Percentiles rank a stretch among this genome's conserved stretches.
phyloP scores from a whole-genome alignment of 2,888 invertebrate genomes.

The Autographa gamma region DNA sequence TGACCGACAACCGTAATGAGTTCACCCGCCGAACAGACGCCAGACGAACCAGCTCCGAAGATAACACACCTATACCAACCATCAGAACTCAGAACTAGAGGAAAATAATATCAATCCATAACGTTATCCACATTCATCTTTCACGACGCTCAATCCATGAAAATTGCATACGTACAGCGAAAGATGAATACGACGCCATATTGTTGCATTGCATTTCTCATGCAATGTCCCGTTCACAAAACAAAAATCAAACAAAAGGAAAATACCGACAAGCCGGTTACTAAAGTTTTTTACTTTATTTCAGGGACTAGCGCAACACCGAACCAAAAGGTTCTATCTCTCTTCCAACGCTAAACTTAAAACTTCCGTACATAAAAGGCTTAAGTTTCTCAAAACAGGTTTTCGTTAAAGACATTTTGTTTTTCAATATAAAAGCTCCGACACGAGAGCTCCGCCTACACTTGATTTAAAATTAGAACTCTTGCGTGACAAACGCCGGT shows the following conservation, averaged over 20 bases:
- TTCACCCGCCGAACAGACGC: slow-evolving; percentile 75
- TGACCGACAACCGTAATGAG: slow-evolving; percentile 88
- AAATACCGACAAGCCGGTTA: slow-evolving; percentile 88
- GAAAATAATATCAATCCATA: slow-evolving; percentile 18
- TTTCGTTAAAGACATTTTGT: slow-evolving; percentile 88
- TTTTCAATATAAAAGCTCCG: slow-evolving; percentile 87
- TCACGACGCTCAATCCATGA: slow-evolving; percentile 65
- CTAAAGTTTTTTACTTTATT: slow-evolving; percentile 88
- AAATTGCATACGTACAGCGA: slow-evolving; percentile 68
- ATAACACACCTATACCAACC: slow-evolving; percentile 12
- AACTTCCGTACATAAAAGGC: slow-evolving; percentile 85
- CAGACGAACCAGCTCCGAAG: slow-evolving; percentile 51
- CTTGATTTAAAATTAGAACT: slow-evolving; percentile 89
- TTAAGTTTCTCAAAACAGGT: slow-evolving; percentile 87
- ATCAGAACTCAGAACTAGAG: slow-evolving; percentile 13
- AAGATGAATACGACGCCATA: slow-evolving; percentile 81
- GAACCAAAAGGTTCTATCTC: slow-evolving; percentile 81
- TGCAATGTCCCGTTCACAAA: slow-evolving; percentile 87
- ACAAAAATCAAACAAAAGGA: slow-evolving; percentile 87
- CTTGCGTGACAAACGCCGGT: slow-evolving; percentile 88
- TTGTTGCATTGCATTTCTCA: slow-evolving; percentile 88
- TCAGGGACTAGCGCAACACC: slow-evolving; percentile 71
- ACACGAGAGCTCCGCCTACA: slow-evolving; percentile 88
- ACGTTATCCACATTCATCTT: slow-evolving; percentile 45
- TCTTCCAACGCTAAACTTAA: slow-evolving; percentile 78